Conservation (phyloP, 2,113 vertebrate genomes). For the Etia nguti region DNA sequence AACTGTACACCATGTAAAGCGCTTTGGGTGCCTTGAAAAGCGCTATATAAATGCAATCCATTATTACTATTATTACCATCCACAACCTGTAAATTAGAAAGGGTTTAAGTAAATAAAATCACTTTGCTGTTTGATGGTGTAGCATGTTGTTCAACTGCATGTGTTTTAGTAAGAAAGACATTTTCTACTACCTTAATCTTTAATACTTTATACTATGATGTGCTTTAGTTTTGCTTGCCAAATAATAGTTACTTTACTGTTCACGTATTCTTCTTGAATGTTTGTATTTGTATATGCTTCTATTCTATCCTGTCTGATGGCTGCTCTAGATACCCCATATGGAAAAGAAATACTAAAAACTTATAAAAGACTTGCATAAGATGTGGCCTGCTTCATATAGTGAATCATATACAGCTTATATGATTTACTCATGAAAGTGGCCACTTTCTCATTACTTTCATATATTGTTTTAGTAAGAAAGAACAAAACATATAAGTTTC, state of each 20-base stretch:
- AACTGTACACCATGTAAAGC: too few relatives aligned
- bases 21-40: too few relatives aligned
- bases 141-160: not conserved
- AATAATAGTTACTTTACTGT: not conserved
- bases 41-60: too few relatives aligned
- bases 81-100: not conserved
- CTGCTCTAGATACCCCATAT: not conserved
- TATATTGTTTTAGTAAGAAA: too few relatives aligned
- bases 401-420: too few relatives aligned
- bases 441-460: too few relatives aligned
- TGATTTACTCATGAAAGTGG: too few relatives aligned
- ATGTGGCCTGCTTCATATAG: too few relatives aligned
- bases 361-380: too few relatives aligned
- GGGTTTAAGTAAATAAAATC: not conserved
- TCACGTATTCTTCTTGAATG: not conserved
- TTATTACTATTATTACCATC: too few relatives aligned
- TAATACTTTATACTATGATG: not conserved
- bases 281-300: not conserved
- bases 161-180: not conserved
- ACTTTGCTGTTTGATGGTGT: not conserved
- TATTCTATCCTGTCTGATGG: not conserved
- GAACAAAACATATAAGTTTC: too few relatives aligned
- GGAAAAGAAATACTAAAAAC: too few relatives aligned
- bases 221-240: not conserved
- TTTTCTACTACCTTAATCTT: not conserved